Evolutionary conservation across 2,797 vertebrate species (phyloP).

Genomic region (Schizopygopsis pylzovi): DNA sequence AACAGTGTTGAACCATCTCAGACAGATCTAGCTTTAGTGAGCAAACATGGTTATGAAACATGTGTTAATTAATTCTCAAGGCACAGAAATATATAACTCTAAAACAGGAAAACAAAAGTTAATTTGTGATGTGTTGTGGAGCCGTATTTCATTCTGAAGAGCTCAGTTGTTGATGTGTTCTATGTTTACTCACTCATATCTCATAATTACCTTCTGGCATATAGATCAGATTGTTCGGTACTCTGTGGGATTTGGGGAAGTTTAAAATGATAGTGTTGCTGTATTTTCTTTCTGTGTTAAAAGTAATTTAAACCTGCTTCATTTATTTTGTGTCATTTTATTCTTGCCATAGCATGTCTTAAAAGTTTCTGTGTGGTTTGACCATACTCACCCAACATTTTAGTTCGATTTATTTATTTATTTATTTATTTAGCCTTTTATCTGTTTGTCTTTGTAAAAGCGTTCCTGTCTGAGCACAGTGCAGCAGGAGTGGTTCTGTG

Average conservation of each 20-base stretch:
- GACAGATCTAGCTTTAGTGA: not conserved
- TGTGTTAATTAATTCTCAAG: not conserved
- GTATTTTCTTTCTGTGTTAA: constrained; percentile 27
- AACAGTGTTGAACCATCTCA: not conserved
- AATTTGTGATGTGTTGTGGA: constrained; percentile 4
- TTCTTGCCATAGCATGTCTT: not conserved
- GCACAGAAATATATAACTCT: not conserved
- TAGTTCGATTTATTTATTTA: not conserved
- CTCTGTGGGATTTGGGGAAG: constrained; percentile 48
- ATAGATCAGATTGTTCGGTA: constrained; percentile 46
- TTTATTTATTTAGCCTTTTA: not conserved
- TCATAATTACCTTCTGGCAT: constrained; percentile 59
- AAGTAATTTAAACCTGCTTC: not conserved
- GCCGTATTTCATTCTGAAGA: constrained; percentile 31
- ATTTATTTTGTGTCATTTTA: constrained; percentile 12
- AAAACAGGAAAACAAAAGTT: constrained; percentile 8
- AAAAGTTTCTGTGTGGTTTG: not conserved
- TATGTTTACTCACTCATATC: constrained; percentile 53
- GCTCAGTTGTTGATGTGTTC: constrained; percentile 32
- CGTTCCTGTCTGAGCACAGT: constrained; percentile 89
- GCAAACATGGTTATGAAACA: not conserved
- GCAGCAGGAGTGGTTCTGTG: constrained; percentile 95
- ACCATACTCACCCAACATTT: no score
- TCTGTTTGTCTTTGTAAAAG: constrained; percentile 72
- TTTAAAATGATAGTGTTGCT: constrained; percentile 44